Conservation (phyloP, 1,140 invertebrate species). For the Aphaenogaster floridana region DNA sequence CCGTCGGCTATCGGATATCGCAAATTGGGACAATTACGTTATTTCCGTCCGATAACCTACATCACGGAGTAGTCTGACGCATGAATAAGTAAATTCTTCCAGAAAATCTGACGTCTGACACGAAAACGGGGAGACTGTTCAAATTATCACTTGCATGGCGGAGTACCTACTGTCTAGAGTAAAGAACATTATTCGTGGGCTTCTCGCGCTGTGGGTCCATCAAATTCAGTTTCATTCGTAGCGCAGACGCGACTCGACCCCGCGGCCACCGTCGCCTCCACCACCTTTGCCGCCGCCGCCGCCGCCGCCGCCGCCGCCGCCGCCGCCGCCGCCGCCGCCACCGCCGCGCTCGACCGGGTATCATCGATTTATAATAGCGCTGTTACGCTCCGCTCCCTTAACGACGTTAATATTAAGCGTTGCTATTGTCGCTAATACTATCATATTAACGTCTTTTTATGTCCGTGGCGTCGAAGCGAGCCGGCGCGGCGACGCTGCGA, state of each 20-base stretch:
- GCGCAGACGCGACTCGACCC: slow-evolving; percentile 66
- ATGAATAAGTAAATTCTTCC: slow-evolving; percentile 84
- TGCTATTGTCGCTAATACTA: slow-evolving; percentile 55
- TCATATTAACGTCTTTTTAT: slow-evolving; percentile 45
- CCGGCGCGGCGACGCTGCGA: slow-evolving; percentile 12
- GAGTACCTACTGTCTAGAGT: slow-evolving; percentile 82
- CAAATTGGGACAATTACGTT: slow-evolving; percentile 84
- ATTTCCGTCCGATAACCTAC: slow-evolving; percentile 85
- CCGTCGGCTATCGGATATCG: slow-evolving; percentile 70
- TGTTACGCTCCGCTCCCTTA: slow-evolving; percentile 52
- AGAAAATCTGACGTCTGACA: slow-evolving; percentile 85
- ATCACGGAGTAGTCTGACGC: slow-evolving; percentile 82
- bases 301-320: neutral
- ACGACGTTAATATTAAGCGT: slow-evolving; percentile 61
- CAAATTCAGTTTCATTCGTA: slow-evolving; percentile 73
- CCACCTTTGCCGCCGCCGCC: neutral
- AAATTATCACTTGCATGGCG: slow-evolving; percentile 85
- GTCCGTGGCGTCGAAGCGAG: slow-evolving; percentile 8
- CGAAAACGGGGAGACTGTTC: slow-evolving; percentile 84
- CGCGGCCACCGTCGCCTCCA: slow-evolving; percentile 1
- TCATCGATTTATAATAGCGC: slow-evolving; percentile 73
- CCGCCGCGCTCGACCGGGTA: slow-evolving; percentile 9
- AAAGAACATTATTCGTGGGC: slow-evolving; percentile 57
- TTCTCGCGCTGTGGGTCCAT: slow-evolving; percentile 44
- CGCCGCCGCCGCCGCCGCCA: slow-evolving; percentile 6